Base-by-base conservation (phyloP, 2,888 invertebrate genomes). In the Mesorhabditis belari region DNA sequence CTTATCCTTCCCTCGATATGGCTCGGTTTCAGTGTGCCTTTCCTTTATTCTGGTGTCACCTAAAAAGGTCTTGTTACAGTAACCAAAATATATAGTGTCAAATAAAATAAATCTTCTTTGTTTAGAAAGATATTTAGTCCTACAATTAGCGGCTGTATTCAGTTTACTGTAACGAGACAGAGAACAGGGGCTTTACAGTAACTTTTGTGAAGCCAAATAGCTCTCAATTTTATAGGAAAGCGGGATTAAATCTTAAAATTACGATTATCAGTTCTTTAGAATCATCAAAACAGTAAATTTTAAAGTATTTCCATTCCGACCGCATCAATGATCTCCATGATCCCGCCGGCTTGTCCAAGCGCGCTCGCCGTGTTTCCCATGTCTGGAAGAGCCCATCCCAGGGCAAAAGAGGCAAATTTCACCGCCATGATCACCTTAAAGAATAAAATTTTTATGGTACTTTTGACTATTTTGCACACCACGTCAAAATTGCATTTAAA, bases 1-100 rank as follows among this genome's bases (percentile, higher is more conserved):
- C 87, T 85, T 57, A 91, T 85, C 55, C 87, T 85, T 0, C 90
- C 90, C 3, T 71, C 72, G 0, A 83, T 80, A 2, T 17, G n/a
- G 44, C 12, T 17, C 44, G 44, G 44, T n/a, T 35, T 35, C 44
- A 83, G 80, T 0, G 83, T 77, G 0, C 87, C 88, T 57, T 81
- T 86, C n/a, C n/a, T n/a, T n/a, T n/a, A n/a, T n/a, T n/a, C n/a
- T n/a, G n/a, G n/a, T n/a, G n/a, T n/a, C n/a, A n/a, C n/a, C n/a
- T n/a, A n/a, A n/a, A n/a, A n/a, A n/a, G n/a, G n/a, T n/a, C n/a
- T n/a, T n/a, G n/a, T n/a, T n/a, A n/a, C n/a, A n/a, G n/a, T n/a
- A n/a, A n/a, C n/a, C n/a, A n/a, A n/a, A n/a, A n/a, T n/a, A n/a
- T n/a, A n/a, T n/a, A n/a, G n/a, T n/a, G n/a, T n/a, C n/a, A n/a